Percentiles rank a stretch among this genome's conserved stretches.
Evolutionary conservation across 2,797 vertebrate genomes (phyloP).

Genomic region (Takifugu ocellatus): DNA sequence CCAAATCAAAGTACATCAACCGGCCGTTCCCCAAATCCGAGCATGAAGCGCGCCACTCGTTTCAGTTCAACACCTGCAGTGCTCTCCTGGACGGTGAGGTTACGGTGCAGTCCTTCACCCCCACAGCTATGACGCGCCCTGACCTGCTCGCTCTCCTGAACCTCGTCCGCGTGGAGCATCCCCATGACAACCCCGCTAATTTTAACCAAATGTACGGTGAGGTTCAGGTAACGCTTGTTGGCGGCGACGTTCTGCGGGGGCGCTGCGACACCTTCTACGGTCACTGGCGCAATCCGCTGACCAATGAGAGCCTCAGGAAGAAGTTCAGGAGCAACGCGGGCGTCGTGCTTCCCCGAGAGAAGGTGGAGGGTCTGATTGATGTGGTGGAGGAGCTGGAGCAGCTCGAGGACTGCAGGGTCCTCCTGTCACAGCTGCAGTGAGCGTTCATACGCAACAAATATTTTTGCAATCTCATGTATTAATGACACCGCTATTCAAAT

Average conservation of each 20-base stretch:
- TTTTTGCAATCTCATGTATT: neutral
- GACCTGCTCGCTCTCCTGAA: constrained; percentile 78
- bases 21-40: constrained; percentile 84
- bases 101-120: constrained; percentile 75
- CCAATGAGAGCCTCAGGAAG: constrained; percentile 78
- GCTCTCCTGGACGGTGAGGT: constrained; percentile 85
- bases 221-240: constrained; percentile 77
- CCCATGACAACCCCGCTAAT: constrained; percentile 83
- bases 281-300: constrained; percentile 89
- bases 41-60: constrained; percentile 87
- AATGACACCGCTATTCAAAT: neutral
- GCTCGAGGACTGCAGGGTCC: constrained; percentile 67
- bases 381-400: constrained; percentile 78
- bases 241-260: constrained; percentile 75
- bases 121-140: constrained; percentile 65
- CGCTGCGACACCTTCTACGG: constrained; percentile 89
- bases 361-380: constrained; percentile 75
- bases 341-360: constrained; percentile 70
- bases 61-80: constrained; percentile 86
- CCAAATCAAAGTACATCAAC: constrained; percentile 87
- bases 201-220: constrained; percentile 88
- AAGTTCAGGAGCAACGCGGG: constrained; percentile 83
- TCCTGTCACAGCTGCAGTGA: constrained; percentile 77
- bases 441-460: neutral
- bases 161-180: constrained; percentile 82